Evolutionary conservation across 2,888 invertebrate genomes (phyloP).

Genomic region (Alitta virens): DNA sequence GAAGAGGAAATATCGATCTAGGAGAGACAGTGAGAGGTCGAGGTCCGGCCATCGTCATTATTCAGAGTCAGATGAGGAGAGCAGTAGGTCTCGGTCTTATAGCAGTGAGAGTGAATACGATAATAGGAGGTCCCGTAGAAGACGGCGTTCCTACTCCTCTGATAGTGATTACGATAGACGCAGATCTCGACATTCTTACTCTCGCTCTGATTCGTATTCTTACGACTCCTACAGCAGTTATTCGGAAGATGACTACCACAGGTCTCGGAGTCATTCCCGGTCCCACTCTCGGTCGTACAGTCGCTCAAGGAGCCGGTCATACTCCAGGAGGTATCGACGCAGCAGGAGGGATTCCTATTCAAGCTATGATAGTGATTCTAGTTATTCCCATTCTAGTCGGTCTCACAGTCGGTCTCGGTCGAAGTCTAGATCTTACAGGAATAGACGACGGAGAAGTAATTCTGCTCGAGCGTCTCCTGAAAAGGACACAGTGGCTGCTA

Average conservation of each 20-base stretch:
- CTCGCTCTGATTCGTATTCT: constrained; percentile 20
- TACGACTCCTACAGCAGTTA: constrained; percentile 16
- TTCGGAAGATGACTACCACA: constrained; percentile 11
- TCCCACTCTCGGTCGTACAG: constrained; percentile 30
- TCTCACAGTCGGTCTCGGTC: constrained; percentile 11
- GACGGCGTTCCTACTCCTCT: constrained; percentile 16
- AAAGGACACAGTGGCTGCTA: constrained; percentile 4
- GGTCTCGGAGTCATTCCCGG: constrained; percentile 1
- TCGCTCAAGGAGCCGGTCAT: constrained; percentile 15
- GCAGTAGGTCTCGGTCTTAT: constrained; percentile 14
- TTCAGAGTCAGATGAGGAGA: constrained; percentile 5
- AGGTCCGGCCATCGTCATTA: constrained; percentile 5
- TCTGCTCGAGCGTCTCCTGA: constrained; percentile 1
- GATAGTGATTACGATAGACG: constrained; percentile 23
- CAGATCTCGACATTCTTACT: constrained; percentile 13
- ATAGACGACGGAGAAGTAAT: background rate
- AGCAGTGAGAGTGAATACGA: constrained; percentile 14
- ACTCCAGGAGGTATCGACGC: constrained; percentile 33
- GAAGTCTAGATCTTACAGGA: constrained; percentile 13
- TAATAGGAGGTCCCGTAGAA: constrained; percentile 9
- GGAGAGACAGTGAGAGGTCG: constrained; percentile 9
- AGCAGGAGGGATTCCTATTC: constrained; percentile 20
- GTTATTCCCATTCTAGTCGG: constrained; percentile 10
- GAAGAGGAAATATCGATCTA: constrained; percentile 6
- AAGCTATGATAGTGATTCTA: constrained; percentile 9